Percentiles rank a stretch among this genome's conserved stretches.
Conservation (phyloP, 2,888 invertebrate species). For the Watsonalla binaria region DNA sequence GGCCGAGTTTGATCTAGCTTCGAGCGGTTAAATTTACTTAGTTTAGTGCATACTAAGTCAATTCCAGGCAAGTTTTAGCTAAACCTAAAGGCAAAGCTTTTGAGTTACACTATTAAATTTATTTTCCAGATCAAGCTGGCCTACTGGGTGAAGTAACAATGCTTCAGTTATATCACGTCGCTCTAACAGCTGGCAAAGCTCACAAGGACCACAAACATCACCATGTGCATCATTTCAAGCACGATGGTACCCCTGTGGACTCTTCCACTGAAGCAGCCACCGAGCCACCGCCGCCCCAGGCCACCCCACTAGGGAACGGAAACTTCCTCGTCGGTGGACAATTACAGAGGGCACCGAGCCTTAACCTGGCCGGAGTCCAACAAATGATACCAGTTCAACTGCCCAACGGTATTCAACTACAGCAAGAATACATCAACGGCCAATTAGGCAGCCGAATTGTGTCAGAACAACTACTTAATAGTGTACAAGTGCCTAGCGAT, state of each 20-base stretch:
- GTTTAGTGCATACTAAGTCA: too few relatives aligned
- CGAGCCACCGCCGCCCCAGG: constrained; percentile 67
- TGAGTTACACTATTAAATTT: not conserved
- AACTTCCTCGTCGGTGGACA: constrained; percentile 82
- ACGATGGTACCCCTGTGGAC: constrained; percentile 82
- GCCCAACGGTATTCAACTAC: constrained; percentile 70
- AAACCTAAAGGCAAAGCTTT: constrained; percentile 6
- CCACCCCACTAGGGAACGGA: constrained; percentile 68
- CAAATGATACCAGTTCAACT: constrained; percentile 69
- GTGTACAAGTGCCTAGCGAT: constrained; percentile 37
- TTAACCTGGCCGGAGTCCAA: constrained; percentile 70
- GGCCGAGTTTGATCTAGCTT: too few relatives aligned
- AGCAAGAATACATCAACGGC: constrained; percentile 81
- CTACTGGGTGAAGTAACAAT: constrained; percentile 88
- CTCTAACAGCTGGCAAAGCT: constrained; percentile 90
- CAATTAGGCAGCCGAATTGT: constrained; percentile 80
- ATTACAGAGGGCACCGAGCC: constrained; percentile 77
- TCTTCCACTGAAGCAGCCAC: constrained; percentile 79
- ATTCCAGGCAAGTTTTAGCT: too few relatives aligned
- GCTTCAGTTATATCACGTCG: constrained; percentile 88
- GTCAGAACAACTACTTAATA: constrained; percentile 76
- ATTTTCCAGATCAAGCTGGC: constrained; percentile 79
- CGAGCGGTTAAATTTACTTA: too few relatives aligned
- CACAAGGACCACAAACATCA: constrained; percentile 93
- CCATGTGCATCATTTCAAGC: constrained; percentile 88